These are phyloP conservation scores for Erithacus rubecula DNA, from an alignment of 2,797 vertebrate genomes.

Conservation along the genomic window DNA sequence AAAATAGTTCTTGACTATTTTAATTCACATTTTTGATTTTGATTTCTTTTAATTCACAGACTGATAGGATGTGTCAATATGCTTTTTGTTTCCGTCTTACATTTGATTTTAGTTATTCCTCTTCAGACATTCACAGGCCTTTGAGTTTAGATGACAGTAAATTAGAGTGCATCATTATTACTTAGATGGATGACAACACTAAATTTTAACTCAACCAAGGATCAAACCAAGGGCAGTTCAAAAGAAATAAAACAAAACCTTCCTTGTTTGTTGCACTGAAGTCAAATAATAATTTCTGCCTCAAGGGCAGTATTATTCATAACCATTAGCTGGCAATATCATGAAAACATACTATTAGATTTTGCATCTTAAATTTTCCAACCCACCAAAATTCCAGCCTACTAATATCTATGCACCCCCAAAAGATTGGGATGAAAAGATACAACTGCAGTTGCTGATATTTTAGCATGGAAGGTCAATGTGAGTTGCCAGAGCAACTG, in stretches of 20 bases:
- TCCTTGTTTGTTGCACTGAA: neutral
- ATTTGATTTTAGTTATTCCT: neutral
- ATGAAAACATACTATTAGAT: neutral
- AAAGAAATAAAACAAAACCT: conserved; percentile 5
- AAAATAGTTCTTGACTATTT: neutral
- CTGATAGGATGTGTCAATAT: neutral
- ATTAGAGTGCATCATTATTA: neutral
- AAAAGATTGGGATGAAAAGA: neutral
- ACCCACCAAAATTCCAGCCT: neutral
- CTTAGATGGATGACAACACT: conserved; percentile 15
- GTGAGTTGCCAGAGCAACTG: neutral
- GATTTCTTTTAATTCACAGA: neutral
- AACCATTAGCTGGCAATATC: neutral
- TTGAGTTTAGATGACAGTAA: neutral
- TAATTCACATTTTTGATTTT: no score
- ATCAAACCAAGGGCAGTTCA: conserved; percentile 20
- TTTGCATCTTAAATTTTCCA: neutral
- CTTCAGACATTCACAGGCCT: neutral
- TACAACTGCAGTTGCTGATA: neutral
- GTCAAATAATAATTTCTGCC: conserved; percentile 1
- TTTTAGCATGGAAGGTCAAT: neutral
- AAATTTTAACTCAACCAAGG: conserved; percentile 28
- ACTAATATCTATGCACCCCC: neutral
- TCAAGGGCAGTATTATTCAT: neutral
- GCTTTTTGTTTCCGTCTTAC: neutral